These are phyloP conservation scores for Entomyzon cyanotis DNA, from an alignment of 2,113 vertebrate species.

Conservation along the genomic window DNA sequence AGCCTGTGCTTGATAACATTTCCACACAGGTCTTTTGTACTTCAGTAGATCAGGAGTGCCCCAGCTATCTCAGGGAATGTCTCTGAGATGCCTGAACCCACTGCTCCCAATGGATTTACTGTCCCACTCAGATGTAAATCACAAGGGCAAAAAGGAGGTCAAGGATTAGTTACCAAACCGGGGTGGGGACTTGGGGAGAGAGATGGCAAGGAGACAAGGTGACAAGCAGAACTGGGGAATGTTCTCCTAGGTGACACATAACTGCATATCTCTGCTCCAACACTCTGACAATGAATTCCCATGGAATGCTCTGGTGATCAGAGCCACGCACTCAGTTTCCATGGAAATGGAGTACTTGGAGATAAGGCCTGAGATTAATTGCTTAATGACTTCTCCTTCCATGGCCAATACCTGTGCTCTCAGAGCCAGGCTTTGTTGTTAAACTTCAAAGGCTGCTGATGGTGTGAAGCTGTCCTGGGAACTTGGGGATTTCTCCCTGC, in stretches of 20 bases:
- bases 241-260: background rate
- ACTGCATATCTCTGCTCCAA: background rate
- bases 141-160: background rate
- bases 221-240: background rate
- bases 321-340: constrained; percentile 9
- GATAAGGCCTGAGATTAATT: constrained; percentile 9
- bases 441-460: background rate
- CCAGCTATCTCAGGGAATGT: fast-evolving
- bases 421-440: background rate
- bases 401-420: background rate
- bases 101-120: background rate
- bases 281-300: background rate
- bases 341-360: background rate
- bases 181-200: background rate
- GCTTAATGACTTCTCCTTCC: constrained; percentile 1
- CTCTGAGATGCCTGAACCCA: background rate
- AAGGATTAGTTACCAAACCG: background rate
- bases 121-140: background rate
- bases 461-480: background rate
- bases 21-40: background rate
- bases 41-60: background rate
- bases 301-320: background rate
- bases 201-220: background rate
- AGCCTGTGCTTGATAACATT: background rate
- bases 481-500: background rate